These are phyloP conservation scores for Nephrotoma appendiculata DNA, from an alignment of 2,888 invertebrate species.

Conservation along the genomic window DNA sequence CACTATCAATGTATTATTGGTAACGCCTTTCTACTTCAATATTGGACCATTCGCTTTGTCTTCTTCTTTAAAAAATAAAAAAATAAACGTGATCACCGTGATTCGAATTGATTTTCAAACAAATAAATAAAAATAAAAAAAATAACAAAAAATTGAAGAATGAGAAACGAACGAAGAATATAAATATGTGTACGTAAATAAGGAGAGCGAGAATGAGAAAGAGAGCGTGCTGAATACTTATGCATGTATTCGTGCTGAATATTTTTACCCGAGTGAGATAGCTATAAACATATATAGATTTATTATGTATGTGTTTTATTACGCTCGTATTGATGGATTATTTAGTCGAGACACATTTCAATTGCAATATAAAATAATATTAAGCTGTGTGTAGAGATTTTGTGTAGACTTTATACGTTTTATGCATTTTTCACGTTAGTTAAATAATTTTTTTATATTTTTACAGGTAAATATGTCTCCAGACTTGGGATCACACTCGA, in stretches of 20 bases:
- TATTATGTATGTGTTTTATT: background rate
- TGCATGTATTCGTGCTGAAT: background rate
- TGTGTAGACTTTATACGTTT: background rate
- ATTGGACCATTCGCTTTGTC: slow-evolving; percentile 10
- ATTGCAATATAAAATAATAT: background rate
- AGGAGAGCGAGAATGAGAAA: background rate
- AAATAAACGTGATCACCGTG: slow-evolving; percentile 6
- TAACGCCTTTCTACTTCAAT: slow-evolving; percentile 12
- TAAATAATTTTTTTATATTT: background rate
- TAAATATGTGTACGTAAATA: background rate
- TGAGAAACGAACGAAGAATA: background rate
- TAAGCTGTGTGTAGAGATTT: background rate
- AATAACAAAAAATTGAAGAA: background rate
- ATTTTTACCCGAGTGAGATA: background rate
- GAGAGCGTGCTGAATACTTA: background rate
- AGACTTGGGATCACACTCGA: background rate
- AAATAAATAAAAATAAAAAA: background rate
- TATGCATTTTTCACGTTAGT: background rate
- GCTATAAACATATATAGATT: background rate
- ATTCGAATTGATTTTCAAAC: slow-evolving; percentile 3
- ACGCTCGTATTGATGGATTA: background rate
- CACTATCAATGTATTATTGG: slow-evolving; percentile 10
- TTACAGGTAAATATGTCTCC: background rate
- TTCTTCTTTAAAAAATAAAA: slow-evolving; percentile 4
- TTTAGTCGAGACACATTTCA: background rate